Conservation (phyloP, 2,113 vertebrate genomes). For the Colinus virginianus region DNA sequence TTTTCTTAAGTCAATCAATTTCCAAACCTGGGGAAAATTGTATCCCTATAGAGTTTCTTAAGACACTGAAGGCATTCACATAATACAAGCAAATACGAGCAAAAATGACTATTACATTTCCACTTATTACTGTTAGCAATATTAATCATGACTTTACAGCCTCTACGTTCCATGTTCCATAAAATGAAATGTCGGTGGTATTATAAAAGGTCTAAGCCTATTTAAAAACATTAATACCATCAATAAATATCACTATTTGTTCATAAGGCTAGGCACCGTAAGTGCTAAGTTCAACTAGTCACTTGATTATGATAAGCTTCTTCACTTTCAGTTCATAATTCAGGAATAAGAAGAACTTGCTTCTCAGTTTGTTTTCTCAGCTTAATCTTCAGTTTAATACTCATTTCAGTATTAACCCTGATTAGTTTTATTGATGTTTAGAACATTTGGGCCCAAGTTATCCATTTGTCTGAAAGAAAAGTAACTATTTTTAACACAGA, state of each 20-base stretch:
- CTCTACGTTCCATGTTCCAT: slow-evolving; percentile 46
- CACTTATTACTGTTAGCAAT: slow-evolving; percentile 52
- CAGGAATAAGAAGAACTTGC: slow-evolving; percentile 63
- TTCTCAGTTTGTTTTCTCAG: slow-evolving; percentile 70
- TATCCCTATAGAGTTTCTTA: slow-evolving; percentile 47
- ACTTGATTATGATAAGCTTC: slow-evolving; percentile 73
- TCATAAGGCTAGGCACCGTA: slow-evolving; percentile 63
- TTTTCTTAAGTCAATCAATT: slow-evolving; percentile 75
- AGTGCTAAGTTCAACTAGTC: slow-evolving; percentile 65
- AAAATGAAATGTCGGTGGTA: slow-evolving; percentile 63
- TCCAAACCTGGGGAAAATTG: slow-evolving; percentile 69
- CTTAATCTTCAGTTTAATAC: slow-evolving; percentile 75
- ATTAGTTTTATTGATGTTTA: slow-evolving; percentile 71
- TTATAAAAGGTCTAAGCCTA: slow-evolving; percentile 47
- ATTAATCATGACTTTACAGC: slow-evolving; percentile 64
- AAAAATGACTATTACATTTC: slow-evolving; percentile 61
- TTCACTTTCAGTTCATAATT: slow-evolving; percentile 60
- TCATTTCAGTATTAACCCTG: slow-evolving; percentile 64
- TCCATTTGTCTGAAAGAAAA: background rate
- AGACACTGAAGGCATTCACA: slow-evolving; percentile 38
- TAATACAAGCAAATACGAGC: slow-evolving; percentile 47
- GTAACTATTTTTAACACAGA: background rate
- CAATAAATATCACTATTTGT: slow-evolving; percentile 71
- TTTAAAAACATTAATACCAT: slow-evolving; percentile 73
- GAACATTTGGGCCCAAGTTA: background rate